Base-by-base conservation (phyloP, 2,113 vertebrate species). In the Notarius lentiginosus region DNA sequence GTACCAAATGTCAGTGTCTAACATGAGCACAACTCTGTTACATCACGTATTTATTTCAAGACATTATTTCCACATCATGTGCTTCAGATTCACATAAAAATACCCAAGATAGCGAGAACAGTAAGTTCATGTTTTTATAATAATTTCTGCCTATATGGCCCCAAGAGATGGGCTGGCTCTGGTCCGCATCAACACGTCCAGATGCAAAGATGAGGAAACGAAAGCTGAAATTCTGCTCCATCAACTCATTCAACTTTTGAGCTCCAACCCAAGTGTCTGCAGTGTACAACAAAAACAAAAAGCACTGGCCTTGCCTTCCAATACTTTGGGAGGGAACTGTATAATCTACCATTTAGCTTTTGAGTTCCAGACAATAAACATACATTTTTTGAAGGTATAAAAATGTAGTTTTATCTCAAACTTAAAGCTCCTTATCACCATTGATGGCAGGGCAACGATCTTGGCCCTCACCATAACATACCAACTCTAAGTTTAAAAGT, bases 401-500 rank as follows among this genome's bases (percentile, higher is more conserved):
- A 53, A 24, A 24, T 14, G 5, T 7, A 17, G 5, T 17, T 79
- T 27, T 55, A 77, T 17, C 2, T 12, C 6, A 1, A 12, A n/a
- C 41, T 77, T 51, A 24, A 76, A 73, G 22, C 2, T 47, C 15
- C 0, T 41, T 47, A 49, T 51, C 41, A 24, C 3, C 5, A 24
- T 24, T 0, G 20, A 51, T 24, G 41, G 3, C 6, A 55, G n/a
- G 9, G 24, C 2, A n/a, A 55, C 22, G 4, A 85, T 73, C 79
- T 65, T 63, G 49, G 60, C 47, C 41, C 58, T 63, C 30, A 63
- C 20, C 79, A 63, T 20, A 82, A n/a, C 34, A 47, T 41, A 63
- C 79, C 79, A 63, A 63, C 49, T 47, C 20, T 14, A 63, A 63
- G 79, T 82, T 82, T 47, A 82, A 82, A 82, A 58, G 79, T 41